phyloP scores from a whole-genome alignment of 2,888 invertebrate genomes.

The Halictus quadricinctus region DNA sequence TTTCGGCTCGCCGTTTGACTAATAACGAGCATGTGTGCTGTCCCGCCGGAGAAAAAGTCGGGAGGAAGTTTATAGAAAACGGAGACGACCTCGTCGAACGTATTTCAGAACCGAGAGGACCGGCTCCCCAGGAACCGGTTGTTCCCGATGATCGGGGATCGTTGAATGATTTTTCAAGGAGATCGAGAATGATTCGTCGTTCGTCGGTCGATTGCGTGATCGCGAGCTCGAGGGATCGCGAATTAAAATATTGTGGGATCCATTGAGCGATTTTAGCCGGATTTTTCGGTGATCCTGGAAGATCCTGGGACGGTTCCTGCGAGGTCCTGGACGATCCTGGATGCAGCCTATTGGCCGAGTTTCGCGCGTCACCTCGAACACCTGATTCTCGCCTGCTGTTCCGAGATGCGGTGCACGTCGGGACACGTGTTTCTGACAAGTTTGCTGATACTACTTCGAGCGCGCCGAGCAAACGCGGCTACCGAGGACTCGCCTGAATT shows the following conservation, averaged over 20 bases:
- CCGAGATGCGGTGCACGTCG: conserved; percentile 78
- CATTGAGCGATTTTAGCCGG: conserved; percentile 24
- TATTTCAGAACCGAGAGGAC: background rate
- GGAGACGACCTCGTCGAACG: background rate
- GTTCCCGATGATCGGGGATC: background rate
- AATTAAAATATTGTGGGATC: conserved; percentile 23
- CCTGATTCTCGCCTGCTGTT: conserved; percentile 62
- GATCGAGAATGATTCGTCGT: conserved; percentile 46
- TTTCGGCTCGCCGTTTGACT: conserved; percentile 59
- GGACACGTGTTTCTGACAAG: conserved; percentile 77
- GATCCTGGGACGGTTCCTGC: conserved; percentile 29
- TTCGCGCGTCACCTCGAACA: conserved; percentile 67
- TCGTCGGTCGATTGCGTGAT: conserved; percentile 12
- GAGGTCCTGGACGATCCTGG: conserved; percentile 28
- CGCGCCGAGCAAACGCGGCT: conserved; percentile 64
- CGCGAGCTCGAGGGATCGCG: conserved; percentile 18
- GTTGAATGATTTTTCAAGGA: background rate
- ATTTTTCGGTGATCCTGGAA: background rate
- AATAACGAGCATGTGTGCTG: conserved; percentile 71
- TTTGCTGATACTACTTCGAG: conserved; percentile 72
- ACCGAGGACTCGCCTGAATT: conserved; percentile 75
- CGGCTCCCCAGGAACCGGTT: background rate
- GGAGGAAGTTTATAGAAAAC: conserved; percentile 47
- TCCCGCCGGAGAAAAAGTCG: conserved; percentile 14
- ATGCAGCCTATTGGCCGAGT: conserved; percentile 43